Conservation (phyloP, 2,113 vertebrate species). For the Bufo gargarizans region DNA sequence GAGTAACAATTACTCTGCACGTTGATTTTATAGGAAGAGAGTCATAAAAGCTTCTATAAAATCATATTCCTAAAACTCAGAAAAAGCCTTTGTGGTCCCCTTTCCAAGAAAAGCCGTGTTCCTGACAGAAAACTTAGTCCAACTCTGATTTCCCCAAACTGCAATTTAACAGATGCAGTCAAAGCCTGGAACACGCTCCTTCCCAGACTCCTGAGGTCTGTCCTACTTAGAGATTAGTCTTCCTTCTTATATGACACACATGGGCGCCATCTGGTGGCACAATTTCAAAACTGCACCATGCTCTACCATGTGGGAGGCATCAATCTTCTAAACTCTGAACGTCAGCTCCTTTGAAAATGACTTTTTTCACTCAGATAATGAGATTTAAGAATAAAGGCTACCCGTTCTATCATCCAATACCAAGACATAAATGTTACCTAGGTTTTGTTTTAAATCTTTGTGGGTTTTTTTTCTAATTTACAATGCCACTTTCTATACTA, state of each 20-base stretch:
- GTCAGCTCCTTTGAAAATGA: background rate
- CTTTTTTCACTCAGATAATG: background rate
- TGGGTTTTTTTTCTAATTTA: too few species aligned
- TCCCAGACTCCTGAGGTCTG: background rate
- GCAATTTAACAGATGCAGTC: background rate
- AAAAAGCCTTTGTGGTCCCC: background rate
- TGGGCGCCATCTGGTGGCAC: constrained; percentile 34
- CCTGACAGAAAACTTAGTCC: background rate
- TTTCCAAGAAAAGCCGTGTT: background rate
- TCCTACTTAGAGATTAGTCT: background rate
- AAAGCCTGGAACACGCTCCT: background rate
- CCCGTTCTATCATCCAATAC: too few species aligned
- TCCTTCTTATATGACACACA: background rate
- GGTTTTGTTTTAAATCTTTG: too few species aligned
- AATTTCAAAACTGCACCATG: background rate
- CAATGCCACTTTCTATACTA: too few species aligned
- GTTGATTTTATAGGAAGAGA: too few species aligned
- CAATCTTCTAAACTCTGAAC: too few species aligned
- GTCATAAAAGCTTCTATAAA: background rate
- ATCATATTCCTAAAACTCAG: background rate
- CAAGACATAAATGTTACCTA: too few species aligned
- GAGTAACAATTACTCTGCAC: background rate
- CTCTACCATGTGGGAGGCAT: accelerated
- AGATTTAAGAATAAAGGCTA: too few species aligned
- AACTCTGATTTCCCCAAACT: background rate